Evolutionary conservation across 2,888 invertebrate genomes (phyloP).

Genomic region (Tiliacea aurago): DNA sequence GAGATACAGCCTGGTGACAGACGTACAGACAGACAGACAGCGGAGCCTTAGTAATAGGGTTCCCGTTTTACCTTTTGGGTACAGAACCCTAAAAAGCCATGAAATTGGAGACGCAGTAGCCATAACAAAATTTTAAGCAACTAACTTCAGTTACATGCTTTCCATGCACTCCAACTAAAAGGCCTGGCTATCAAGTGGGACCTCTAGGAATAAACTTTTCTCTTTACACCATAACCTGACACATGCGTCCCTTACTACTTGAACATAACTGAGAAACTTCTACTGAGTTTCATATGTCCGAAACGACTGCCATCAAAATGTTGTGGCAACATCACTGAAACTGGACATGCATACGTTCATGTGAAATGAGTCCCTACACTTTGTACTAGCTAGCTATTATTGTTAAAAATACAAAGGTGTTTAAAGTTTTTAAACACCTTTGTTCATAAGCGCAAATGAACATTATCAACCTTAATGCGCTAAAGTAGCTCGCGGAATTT

Average conservation of each 20-base stretch:
- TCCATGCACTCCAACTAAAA: slow-evolving; percentile 39
- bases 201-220: slow-evolving; percentile 54
- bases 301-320: slow-evolving; percentile 7
- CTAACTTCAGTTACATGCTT: neutral
- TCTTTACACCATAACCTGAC: slow-evolving; percentile 36
- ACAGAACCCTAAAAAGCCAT: neutral
- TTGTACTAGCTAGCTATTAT: too few species aligned
- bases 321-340: slow-evolving; percentile 8
- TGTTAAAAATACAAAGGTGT: too few species aligned
- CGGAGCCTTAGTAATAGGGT: too few species aligned
- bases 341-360: neutral
- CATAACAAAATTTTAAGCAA: neutral
- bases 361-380: neutral
- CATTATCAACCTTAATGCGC: neutral
- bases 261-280: slow-evolving; percentile 16
- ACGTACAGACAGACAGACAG: too few species aligned
- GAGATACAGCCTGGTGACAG: too few species aligned
- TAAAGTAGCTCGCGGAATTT: too few species aligned
- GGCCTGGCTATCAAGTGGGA: slow-evolving; percentile 13
- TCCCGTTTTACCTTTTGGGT: too few species aligned
- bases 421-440: too few species aligned
- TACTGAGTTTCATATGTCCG: slow-evolving; percentile 8
- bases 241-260: slow-evolving; percentile 29
- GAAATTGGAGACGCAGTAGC: neutral
- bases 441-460: neutral